Evolutionary conservation across 2,888 invertebrate genomes (phyloP).

Genomic region (Drosophila emarginata): DNA sequence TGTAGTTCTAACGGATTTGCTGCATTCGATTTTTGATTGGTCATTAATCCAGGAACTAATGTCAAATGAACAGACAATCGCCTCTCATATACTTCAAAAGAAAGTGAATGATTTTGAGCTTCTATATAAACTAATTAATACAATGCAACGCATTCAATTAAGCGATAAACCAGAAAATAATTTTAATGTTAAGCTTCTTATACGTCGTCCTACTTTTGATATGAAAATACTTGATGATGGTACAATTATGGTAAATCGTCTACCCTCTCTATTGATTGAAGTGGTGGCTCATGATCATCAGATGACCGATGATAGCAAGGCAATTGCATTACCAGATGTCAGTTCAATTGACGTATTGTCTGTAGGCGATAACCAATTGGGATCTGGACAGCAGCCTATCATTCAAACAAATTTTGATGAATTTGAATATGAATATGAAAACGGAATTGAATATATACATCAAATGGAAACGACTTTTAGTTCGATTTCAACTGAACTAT

Average conservation of each 20-base stretch:
- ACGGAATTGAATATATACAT: neutral
- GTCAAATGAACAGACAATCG: slow-evolving; percentile 35
- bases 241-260: slow-evolving; percentile 41
- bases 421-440: slow-evolving; percentile 5
- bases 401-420: neutral
- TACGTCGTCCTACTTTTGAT: slow-evolving; percentile 40
- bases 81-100: slow-evolving; percentile 34
- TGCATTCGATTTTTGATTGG: slow-evolving; percentile 55
- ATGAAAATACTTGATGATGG: slow-evolving; percentile 43
- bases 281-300: slow-evolving; percentile 14
- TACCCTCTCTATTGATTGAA: slow-evolving; percentile 32
- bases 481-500: neutral
- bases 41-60: slow-evolving; percentile 34
- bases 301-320: neutral
- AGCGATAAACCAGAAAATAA: slow-evolving; percentile 18
- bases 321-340: neutral
- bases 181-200: slow-evolving; percentile 28
- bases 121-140: slow-evolving; percentile 37
- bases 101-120: slow-evolving; percentile 46
- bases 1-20: slow-evolving; percentile 34
- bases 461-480: neutral
- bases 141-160: slow-evolving; percentile 44
- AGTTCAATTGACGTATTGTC: neutral
- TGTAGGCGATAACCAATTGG: neutral
- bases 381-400: neutral